Evolutionary conservation across 64 coral and sea anemone genomes (phyloP), one percentile per base, ranked within the genome.

Genomic region (Montipora cactus): DNA sequence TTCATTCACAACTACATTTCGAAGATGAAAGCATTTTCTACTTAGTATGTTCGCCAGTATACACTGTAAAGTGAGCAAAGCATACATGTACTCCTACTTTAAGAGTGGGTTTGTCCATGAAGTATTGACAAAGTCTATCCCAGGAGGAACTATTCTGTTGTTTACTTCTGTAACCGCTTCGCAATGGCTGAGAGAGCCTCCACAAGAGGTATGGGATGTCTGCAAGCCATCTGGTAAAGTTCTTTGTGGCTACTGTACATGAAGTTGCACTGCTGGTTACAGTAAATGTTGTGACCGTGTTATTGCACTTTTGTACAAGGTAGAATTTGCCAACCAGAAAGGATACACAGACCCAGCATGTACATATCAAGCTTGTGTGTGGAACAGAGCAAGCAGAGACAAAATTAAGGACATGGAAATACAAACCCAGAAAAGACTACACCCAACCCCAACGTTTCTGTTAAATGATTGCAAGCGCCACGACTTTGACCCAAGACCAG

Each of bases 341-440:
- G 90, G 80, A 9, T 92, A 75, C 15, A 92, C 80, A 84, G 90
- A 48, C 9, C 70, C 80, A 22, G 80, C 79, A 47, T 92, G 70
- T 49, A 92, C 79, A 76, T 76, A 90, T 46, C 16, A 47, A 81
- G 77, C 89, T 14, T 90, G 89, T 71, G 16, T 18, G 5, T 81
- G 89, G 89, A 82, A 93, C 18, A 87, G 70, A 55, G 10, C 70
- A 19, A 82, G 46, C 46, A 77, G 59, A 25, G 91, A 93, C 21
- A 87, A 93, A 48, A 47, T 93, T 49, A 88, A 93, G 68, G 64
- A 92, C 79, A 62, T 92, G 68, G 64, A 92, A 80, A 62, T 92
- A 10, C 52, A 92, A 75, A 80, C 90, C 9, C 80, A 84, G 69
- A 92, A 77, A 77, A 74, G 90, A 84, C 52, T 76, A 45, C 84